Conservation (phyloP, 1,140 invertebrate genomes). For the Drosophila gunungcola region DNA sequence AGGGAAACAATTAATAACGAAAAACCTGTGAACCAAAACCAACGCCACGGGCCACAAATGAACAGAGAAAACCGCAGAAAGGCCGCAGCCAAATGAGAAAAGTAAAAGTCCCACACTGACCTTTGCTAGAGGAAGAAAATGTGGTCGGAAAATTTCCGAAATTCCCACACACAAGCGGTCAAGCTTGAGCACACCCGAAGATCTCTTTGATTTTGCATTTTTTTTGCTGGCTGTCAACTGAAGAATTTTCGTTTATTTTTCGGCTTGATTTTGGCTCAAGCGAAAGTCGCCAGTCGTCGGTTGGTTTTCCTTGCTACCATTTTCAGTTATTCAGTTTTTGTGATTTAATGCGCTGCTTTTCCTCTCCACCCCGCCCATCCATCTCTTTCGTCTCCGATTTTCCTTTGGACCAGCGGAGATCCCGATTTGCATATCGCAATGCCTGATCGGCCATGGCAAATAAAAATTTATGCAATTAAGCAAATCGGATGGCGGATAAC, state of each 20-base stretch:
- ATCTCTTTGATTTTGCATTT: conserved; percentile 46
- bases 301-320: conserved; percentile 60
- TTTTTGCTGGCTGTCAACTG: conserved; percentile 50
- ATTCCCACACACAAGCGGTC: conserved; percentile 49
- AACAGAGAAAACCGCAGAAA: conserved; percentile 18
- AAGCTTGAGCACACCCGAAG: conserved; percentile 31
- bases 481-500: conserved; percentile 69
- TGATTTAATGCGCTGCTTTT: conserved; percentile 74
- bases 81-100: conserved; percentile 36
- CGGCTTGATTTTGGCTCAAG: conserved; percentile 50
- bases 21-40: conserved; percentile 24
- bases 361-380: conserved; percentile 14
- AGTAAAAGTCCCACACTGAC: conserved; percentile 61
- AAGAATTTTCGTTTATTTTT: conserved; percentile 50
- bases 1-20: conserved; percentile 45
- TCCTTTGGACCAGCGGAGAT: conserved; percentile 33
- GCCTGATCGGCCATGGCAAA: conserved; percentile 67
- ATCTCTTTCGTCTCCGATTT: conserved; percentile 7
- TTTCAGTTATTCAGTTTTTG: conserved; percentile 59
- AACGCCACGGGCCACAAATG: conserved; percentile 14
- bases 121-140: conserved; percentile 49
- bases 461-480: conserved; percentile 83
- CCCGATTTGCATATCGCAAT: conserved; percentile 73
- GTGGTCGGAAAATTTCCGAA: conserved; percentile 42
- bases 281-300: conserved; percentile 57